Percentiles rank a stretch among this genome's conserved stretches.
phyloP scores from a whole-genome alignment of 1,140 invertebrate species.

The Brachionus calyciflorus region DNA sequence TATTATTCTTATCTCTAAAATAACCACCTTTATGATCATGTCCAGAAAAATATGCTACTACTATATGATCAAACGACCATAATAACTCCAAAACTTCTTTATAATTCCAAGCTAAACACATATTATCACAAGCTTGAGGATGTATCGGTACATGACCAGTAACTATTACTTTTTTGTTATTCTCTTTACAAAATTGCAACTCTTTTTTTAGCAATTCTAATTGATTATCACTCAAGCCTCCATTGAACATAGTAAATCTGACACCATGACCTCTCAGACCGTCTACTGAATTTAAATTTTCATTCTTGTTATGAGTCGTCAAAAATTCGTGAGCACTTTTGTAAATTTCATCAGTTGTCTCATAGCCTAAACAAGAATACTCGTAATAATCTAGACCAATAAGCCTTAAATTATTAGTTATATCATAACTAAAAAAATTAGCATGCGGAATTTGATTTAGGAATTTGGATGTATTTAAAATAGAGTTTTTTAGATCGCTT shows the following conservation, averaged over 20 bases:
- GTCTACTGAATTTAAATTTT: constrained; percentile 51
- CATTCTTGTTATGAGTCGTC: constrained; percentile 52
- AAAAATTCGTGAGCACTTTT: constrained; percentile 50
- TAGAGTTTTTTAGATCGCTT: constrained; percentile 49
- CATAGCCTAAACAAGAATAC: constrained; percentile 54
- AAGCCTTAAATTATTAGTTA: constrained; percentile 11
- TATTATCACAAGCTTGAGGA: constrained; percentile 49
- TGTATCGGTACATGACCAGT: constrained; percentile 54
- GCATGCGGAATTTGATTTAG: constrained; percentile 9
- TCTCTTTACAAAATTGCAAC: constrained; percentile 50
- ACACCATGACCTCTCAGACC: constrained; percentile 52
- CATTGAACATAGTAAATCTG: constrained; percentile 58
- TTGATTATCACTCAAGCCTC: constrained; percentile 54
- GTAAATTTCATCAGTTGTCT: constrained; percentile 47
- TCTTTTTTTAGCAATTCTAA: constrained; percentile 54
- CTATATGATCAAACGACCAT: constrained; percentile 50
- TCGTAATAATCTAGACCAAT: constrained; percentile 57
- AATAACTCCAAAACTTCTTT: constrained; percentile 53
- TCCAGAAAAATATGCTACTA: constrained; percentile 54
- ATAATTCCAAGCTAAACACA: constrained; percentile 56
- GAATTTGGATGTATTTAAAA: constrained; percentile 47
- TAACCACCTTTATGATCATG: constrained; percentile 55
- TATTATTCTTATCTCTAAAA: constrained; percentile 52
- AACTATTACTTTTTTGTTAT: constrained; percentile 50
- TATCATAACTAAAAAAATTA: constrained; percentile 35